Conservation (phyloP, 2,888 invertebrate genomes). For the Drosophila nr. perissopoda region DNA sequence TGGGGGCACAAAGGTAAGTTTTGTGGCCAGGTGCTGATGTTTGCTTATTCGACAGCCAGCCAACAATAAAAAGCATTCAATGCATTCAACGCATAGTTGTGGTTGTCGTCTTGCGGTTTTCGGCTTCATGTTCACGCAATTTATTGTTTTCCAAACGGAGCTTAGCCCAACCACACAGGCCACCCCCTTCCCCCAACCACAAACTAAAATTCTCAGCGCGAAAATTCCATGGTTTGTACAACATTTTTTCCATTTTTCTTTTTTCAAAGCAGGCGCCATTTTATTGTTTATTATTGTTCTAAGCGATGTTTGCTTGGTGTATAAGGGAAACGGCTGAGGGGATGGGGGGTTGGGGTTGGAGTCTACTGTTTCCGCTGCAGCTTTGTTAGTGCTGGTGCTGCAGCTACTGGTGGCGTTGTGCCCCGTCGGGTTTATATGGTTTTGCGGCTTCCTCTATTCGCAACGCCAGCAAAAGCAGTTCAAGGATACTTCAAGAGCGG, state of each 20-base stretch:
- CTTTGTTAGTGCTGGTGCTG: slow-evolving; percentile 38
- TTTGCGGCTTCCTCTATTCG: slow-evolving; percentile 55
- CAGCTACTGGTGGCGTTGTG: slow-evolving; percentile 14
- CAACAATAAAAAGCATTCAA: slow-evolving; percentile 44
- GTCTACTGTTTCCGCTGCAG: slow-evolving; percentile 61
- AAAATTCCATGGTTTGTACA: slow-evolving; percentile 29
- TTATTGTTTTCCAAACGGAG: slow-evolving; percentile 53
- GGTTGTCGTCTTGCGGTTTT: slow-evolving; percentile 46
- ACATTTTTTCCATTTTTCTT: slow-evolving; percentile 16
- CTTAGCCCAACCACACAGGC: background rate
- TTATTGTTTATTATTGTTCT: slow-evolving; percentile 80
- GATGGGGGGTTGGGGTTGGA: background rate
- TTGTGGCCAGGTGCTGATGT: slow-evolving; percentile 4
- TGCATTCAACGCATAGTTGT: slow-evolving; percentile 59
- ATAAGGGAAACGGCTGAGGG: background rate
- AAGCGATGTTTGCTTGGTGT: slow-evolving; percentile 66
- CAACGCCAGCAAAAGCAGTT: slow-evolving; percentile 66
- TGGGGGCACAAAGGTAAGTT: background rate
- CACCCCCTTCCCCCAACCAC: slow-evolving; percentile 11
- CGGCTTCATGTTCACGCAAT: slow-evolving; percentile 63
- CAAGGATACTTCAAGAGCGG: slow-evolving; percentile 63
- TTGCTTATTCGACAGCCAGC: slow-evolving; percentile 23
- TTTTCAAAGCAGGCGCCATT: slow-evolving; percentile 46
- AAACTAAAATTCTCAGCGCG: slow-evolving; percentile 19
- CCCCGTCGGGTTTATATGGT: slow-evolving; percentile 71